Percentiles rank a stretch among this genome's conserved stretches.
phyloP scores from a whole-genome alignment of 1,140 invertebrate species.

The Leptinotarsa texana region DNA sequence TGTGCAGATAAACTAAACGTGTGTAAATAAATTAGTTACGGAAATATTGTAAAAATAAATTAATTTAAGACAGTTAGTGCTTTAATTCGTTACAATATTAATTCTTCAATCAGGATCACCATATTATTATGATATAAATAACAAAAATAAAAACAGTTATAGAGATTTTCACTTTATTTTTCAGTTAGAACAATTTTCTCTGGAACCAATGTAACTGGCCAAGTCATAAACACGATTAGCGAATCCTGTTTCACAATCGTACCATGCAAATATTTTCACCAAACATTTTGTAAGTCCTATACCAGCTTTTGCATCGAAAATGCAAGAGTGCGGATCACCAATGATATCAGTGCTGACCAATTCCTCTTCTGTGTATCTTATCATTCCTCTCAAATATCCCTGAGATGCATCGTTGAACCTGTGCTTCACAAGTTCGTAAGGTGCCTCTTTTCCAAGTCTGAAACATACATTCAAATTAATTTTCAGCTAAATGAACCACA shows the following conservation, averaged over 20 bases:
- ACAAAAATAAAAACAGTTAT: too few relatives aligned
- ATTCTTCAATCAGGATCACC: too few relatives aligned
- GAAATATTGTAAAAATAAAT: too few relatives aligned
- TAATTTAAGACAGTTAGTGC: too few relatives aligned
- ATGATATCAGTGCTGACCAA: slow-evolving; percentile 92
- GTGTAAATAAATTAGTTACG: too few relatives aligned
- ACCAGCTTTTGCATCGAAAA: slow-evolving; percentile 93
- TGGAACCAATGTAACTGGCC: slow-evolving; percentile 67
- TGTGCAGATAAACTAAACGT: too few relatives aligned
- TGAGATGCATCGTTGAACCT: slow-evolving; percentile 84
- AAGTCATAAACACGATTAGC: slow-evolving; percentile 89
- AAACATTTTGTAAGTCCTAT: slow-evolving; percentile 85
- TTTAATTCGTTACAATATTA: too few relatives aligned
- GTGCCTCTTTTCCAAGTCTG: slow-evolving; percentile 70
- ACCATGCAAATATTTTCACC: slow-evolving; percentile 90
- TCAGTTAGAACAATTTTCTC: slow-evolving; percentile 33
- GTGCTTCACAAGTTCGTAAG: slow-evolving; percentile 85
- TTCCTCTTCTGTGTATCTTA: slow-evolving; percentile 92
- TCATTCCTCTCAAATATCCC: slow-evolving; percentile 78
- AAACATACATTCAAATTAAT: neutral
- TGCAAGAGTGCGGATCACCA: slow-evolving; percentile 80
- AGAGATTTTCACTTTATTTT: slow-evolving; percentile 1
- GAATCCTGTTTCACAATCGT: slow-evolving; percentile 96
- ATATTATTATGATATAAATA: too few relatives aligned
- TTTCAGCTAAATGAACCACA: neutral